Evolutionary conservation across 2,797 vertebrate genomes (phyloP).

Genomic region (Hylomyscus alleni): DNA sequence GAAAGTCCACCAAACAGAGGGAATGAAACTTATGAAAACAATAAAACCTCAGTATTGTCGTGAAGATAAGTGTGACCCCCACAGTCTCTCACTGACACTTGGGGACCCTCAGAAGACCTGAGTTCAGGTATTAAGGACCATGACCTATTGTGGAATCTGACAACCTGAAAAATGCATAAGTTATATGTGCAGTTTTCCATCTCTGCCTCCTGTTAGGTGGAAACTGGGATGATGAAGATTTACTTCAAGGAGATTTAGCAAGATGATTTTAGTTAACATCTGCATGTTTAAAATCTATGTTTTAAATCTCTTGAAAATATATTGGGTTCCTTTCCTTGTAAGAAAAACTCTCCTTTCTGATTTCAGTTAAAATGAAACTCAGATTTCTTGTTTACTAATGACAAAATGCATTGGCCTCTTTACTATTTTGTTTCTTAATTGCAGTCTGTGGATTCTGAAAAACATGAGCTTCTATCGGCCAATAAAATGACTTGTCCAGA

Average conservation of each 20-base stretch:
- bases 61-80: slow-evolving; percentile 23
- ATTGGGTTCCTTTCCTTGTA: slow-evolving; percentile 6
- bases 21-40: slow-evolving; percentile 37
- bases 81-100: neutral
- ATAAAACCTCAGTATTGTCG: slow-evolving; percentile 23
- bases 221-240: slow-evolving; percentile 50
- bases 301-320: slow-evolving; percentile 33
- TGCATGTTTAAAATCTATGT: slow-evolving; percentile 34
- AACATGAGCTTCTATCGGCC: slow-evolving; percentile 12
- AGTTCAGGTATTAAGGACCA: slow-evolving; percentile 38
- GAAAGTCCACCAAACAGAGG: neutral
- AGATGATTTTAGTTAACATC: slow-evolving; percentile 25
- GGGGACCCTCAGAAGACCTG: neutral
- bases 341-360: neutral
- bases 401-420: slow-evolving; percentile 37
- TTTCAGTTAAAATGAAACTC: slow-evolving; percentile 64
- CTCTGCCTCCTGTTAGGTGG: slow-evolving; percentile 19
- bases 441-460: neutral
- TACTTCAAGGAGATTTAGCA: slow-evolving; percentile 61
- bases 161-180: slow-evolving; percentile 49
- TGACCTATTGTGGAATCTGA: neutral
- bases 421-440: slow-evolving; percentile 10
- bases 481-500: neutral
- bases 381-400: neutral
- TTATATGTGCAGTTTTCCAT: slow-evolving; percentile 19